Base-by-base conservation (phyloP, 2,888 invertebrate species). In the Conchocele bisecta region DNA sequence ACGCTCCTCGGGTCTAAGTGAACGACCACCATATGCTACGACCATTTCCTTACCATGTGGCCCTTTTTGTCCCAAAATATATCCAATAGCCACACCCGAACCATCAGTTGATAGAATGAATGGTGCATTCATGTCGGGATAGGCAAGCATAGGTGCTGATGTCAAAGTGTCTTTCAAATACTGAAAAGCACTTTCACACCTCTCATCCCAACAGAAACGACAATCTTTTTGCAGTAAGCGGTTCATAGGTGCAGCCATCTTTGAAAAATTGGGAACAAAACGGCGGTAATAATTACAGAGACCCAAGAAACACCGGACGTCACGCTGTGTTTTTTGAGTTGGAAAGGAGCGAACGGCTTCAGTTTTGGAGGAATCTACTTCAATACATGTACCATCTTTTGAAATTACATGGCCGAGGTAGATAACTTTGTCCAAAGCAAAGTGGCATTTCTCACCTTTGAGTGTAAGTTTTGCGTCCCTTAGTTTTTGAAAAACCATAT, bases 391-490 rank as follows among this genome's bases (percentile, higher is more conserved):
- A n/a, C 73, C 73, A 20, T 58, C 28, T 20, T 50, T 51, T 35
- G 60, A 26, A 37, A 60, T 46, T 2, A 50, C 28, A 17, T 61
- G 61, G 31, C 61, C 61, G 9, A 61, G 42, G 28, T 61, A 61
- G 3, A 13, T 20, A 9, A 61, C 61, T n/a, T 31, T 31, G 6
- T 51, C 42, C 28, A 63, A n/a, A 13, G 71, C 75, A 61, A 79
- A 79, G 13, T 71, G 51, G 60, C 78, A 82, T 41, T 80, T 82
- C 20, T 53, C 39, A 1, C 75, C 72, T 29, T 82, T 75, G 2
- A 76, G 48, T 22, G 51, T 74, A 9, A 81, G 35, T 28, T 74
- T 72, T 24, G 73, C 76, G 2, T 74, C 56, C 22, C 56, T 39
- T 3, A 79, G 48, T 41, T 63, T 42, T 28, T 63, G 26, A 22